Evolutionary conservation across 2,797 vertebrate genomes (phyloP), one percentile per base, ranked within the genome.

Genomic region (Melanotaenia parkinsoni): DNA sequence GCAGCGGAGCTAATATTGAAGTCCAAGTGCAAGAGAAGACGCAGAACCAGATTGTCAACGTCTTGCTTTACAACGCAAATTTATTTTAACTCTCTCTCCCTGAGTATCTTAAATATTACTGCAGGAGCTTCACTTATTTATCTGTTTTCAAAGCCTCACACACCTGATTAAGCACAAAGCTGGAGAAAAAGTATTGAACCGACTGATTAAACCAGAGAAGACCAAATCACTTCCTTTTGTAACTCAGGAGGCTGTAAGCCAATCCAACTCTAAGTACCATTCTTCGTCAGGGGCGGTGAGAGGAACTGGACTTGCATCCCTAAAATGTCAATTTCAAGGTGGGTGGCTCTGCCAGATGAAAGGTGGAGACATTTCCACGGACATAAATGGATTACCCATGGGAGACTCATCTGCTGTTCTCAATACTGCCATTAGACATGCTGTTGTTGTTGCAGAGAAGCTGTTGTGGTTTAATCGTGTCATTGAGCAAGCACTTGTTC

Each of bases 281-380:
- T 72, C 37, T 56, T 60, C 65, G 80, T 85, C 80, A 62, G 43
- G 37, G 58, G 57, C 13, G 5, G 57, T 1, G 33, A 63, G 43
- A 63, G 30, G 33, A 87, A 82, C 64, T 80, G 71, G 56, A 67
- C 69, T 74, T 74, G 73, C 69, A 70, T 84, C 66, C 68, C 78
- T 84, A 76, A 89, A 92, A 86, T 89, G 82, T 83, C 84, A 87
- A 89, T 93, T 91, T 93, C 88, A 89, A 90, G 89, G 86, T 88
- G 77, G 74, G 75, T 77, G 71, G 79, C 76, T 85, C 47, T 70
- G 83, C 63, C 59, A 80, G 79, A 89, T 88, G 83, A 87, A 82
- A 88, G 79, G 82, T 86, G 76, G 66, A 85, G 83, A 80, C 79
- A 85, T 83, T 90, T 87, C 72, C 76, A 89, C 20, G 67, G 78